Evolutionary conservation across 2,797 vertebrate genomes (phyloP).

Genomic region (Huso huso): DNA sequence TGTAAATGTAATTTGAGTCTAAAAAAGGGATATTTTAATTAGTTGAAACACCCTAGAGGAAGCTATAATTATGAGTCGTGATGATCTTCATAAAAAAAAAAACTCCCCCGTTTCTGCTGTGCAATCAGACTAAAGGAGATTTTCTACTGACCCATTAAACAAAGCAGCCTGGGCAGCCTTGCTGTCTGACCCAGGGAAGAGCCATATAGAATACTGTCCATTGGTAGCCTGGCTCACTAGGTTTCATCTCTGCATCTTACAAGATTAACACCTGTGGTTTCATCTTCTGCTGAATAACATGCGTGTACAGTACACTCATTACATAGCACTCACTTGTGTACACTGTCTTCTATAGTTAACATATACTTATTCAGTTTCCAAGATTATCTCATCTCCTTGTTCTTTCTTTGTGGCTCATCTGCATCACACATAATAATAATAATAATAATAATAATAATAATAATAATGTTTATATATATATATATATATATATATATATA

Average conservation of each 20-base stretch:
- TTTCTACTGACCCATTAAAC: conserved; percentile 22
- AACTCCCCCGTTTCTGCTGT: conserved; percentile 5
- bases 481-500: background rate
- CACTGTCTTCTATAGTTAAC: too few species aligned
- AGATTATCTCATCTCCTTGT: too few species aligned
- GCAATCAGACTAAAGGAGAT: conserved; percentile 21
- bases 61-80: conserved; percentile 39
- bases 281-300: background rate
- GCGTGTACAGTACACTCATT: too few species aligned
- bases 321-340: too few species aligned
- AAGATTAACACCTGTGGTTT: background rate
- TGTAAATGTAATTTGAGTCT: conserved; percentile 36
- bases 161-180: background rate
- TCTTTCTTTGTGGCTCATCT: too few species aligned
- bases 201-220: background rate
- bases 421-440: too few species aligned
- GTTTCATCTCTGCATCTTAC: background rate
- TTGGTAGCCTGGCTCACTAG: background rate
- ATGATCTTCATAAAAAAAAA: conserved; percentile 28
- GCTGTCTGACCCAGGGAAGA: conserved; percentile 11
- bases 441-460: too few species aligned
- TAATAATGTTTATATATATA: conserved; percentile 14
- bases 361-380: too few species aligned
- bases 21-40: conserved; percentile 40
- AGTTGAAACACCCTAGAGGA: conserved; percentile 37